Conservation (phyloP, 2,113 vertebrate species). For the Petaurus breviceps region DNA sequence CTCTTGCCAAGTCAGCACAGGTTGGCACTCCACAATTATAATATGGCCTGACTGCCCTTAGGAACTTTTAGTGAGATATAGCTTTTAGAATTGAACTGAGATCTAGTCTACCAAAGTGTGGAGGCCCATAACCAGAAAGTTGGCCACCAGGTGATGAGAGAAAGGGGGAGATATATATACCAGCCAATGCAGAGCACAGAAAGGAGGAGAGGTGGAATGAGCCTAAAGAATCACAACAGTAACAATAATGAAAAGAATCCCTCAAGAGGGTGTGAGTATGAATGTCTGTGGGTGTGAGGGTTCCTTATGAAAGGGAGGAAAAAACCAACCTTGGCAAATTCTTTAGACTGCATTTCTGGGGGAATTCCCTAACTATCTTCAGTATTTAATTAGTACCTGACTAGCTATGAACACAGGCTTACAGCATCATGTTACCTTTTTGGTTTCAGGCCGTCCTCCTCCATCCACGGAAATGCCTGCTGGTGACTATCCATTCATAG, state of each 20-base stretch:
- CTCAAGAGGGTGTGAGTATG: background rate
- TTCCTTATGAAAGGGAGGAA: background rate
- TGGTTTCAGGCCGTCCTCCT: conserved; percentile 82
- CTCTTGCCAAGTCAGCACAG: background rate
- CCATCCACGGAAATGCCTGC: conserved; percentile 88
- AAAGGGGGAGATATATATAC: background rate
- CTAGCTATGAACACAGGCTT: background rate
- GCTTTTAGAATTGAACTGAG: background rate
- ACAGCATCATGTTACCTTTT: conserved; percentile 43
- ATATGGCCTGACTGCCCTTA: background rate
- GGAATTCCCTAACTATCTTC: background rate
- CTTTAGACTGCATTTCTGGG: background rate
- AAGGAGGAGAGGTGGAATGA: background rate
- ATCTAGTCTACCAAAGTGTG: background rate
- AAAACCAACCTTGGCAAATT: background rate
- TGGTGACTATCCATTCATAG: conserved; percentile 90
- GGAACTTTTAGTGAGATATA: background rate
- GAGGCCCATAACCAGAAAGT: background rate
- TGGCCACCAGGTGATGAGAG: background rate
- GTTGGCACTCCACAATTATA: background rate
- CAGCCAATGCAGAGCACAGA: background rate
- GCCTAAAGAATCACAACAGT: background rate
- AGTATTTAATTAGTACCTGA: background rate
- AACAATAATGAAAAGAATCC: background rate
- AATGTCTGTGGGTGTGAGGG: too few species aligned